Percentiles rank a stretch among this genome's conserved stretches.
These are phyloP conservation scores for Proterorhinus semilunaris DNA, from an alignment of 2,113 vertebrate genomes.

Conservation along the genomic window DNA sequence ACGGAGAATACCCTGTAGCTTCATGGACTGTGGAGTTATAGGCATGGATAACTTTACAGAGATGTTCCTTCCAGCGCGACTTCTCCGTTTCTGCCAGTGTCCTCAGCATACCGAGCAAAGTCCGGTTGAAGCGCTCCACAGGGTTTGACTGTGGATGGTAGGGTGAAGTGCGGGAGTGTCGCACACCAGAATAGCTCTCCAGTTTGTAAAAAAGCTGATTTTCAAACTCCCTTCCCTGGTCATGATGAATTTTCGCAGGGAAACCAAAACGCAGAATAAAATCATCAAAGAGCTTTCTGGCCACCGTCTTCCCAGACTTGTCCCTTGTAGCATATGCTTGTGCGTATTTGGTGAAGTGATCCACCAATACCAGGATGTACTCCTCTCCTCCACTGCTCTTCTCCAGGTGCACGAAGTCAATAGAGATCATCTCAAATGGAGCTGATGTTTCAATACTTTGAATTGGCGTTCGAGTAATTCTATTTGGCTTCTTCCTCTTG, in stretches of 20 bases:
- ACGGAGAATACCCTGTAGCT: too few relatives aligned
- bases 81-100: constrained; percentile 18
- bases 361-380: too few relatives aligned
- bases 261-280: neutral
- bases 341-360: too few relatives aligned
- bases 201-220: neutral
- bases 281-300: neutral
- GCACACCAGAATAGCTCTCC: neutral
- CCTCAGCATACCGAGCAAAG: neutral
- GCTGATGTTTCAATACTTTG: too few relatives aligned
- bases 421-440: too few relatives aligned
- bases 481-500: too few relatives aligned
- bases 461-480: too few relatives aligned
- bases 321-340: too few relatives aligned
- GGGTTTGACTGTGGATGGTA: constrained; percentile 17
- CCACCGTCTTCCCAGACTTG: neutral
- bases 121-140: neutral
- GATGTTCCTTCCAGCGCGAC: constrained; percentile 6
- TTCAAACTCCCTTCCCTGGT: neutral
- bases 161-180: constrained; percentile 1
- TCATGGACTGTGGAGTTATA: neutral
- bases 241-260: neutral
- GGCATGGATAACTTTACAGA: neutral
- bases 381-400: too few relatives aligned
- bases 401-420: too few relatives aligned